Percentiles rank a stretch among this genome's conserved stretches.
These are phyloP conservation scores for Cavia porcellus DNA, from an alignment of 2,113 vertebrate genomes.

Conservation along the genomic window DNA sequence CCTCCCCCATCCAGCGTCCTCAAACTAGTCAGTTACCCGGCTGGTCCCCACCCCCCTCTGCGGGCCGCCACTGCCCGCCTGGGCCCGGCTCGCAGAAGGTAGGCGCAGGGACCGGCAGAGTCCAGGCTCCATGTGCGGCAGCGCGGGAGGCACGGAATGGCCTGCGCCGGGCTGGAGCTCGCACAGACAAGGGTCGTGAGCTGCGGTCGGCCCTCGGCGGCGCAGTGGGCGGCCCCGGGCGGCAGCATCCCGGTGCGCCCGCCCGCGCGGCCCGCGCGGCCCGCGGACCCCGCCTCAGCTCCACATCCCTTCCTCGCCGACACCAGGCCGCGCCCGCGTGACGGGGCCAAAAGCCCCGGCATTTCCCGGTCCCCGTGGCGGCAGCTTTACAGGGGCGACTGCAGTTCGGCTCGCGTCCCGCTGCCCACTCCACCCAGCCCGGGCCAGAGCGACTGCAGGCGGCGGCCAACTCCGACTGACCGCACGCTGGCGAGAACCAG, in stretches of 20 bases:
- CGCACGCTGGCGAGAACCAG: constrained; percentile 63
- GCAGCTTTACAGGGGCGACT: background rate
- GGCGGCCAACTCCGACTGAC: constrained; percentile 69
- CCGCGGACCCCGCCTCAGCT: constrained; percentile 79
- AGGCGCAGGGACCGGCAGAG: constrained; percentile 41
- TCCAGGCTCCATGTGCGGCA: constrained; percentile 69
- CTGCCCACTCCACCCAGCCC: background rate
- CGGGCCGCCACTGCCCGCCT: constrained; percentile 71
- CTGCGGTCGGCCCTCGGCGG: background rate
- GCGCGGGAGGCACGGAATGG: constrained; percentile 18
- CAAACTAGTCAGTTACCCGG: constrained; percentile 72
- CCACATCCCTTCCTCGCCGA: constrained; percentile 64
- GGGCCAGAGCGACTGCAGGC: constrained; percentile 26
- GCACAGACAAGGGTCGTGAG: background rate
- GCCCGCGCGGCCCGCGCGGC: constrained; percentile 24
- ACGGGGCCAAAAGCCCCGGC: constrained; percentile 76
- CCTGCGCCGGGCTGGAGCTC: background rate
- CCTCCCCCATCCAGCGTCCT: constrained; percentile 67
- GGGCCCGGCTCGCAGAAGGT: constrained; percentile 62
- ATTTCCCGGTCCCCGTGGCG: constrained; percentile 54
- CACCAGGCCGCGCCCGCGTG: constrained; percentile 84
- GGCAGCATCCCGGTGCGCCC: constrained; percentile 54
- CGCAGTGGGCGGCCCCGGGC: background rate
- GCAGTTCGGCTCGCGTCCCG: constrained; percentile 25
- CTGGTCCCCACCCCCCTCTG: constrained; percentile 73